Evolutionary conservation across 2,797 vertebrate species (phyloP).

Genomic region (Sciaenops ocellatus): DNA sequence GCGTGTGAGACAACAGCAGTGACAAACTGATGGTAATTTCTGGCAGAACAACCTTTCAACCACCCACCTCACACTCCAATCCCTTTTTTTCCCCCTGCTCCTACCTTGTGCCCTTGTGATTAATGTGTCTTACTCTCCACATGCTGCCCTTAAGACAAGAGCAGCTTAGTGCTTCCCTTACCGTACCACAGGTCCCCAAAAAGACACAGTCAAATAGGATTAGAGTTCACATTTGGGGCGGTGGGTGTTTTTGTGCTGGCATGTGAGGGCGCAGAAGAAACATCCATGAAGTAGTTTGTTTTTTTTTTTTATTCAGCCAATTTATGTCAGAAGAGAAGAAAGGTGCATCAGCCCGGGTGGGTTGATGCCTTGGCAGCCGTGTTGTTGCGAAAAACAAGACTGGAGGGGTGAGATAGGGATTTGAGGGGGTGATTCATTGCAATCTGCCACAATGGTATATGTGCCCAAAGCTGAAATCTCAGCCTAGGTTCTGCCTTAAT

Average conservation of each 20-base stretch:
- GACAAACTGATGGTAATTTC: slow-evolving; percentile 73
- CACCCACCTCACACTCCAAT: slow-evolving; percentile 72
- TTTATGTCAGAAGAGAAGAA: slow-evolving; percentile 75
- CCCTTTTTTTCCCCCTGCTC: slow-evolving; percentile 33
- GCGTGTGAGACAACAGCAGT: slow-evolving; percentile 57
- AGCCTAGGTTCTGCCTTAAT: slow-evolving; percentile 76
- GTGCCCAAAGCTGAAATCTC: slow-evolving; percentile 76
- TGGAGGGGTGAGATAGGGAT: slow-evolving; percentile 74
- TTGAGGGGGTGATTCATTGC: slow-evolving; percentile 81
- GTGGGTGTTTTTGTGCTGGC: slow-evolving; percentile 60
- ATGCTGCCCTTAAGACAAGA: slow-evolving; percentile 78
- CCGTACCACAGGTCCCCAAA: slow-evolving; percentile 68
- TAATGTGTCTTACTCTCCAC: slow-evolving; percentile 73
- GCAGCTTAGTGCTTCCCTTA: slow-evolving; percentile 70
- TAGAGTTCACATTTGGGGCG: slow-evolving; percentile 66
- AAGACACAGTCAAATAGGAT: slow-evolving; percentile 78
- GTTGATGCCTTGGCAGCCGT: slow-evolving; percentile 75
- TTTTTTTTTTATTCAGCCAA: slow-evolving; percentile 55
- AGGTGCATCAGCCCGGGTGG: slow-evolving; percentile 72
- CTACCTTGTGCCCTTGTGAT: slow-evolving; percentile 74
- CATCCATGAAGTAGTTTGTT: slow-evolving; percentile 69
- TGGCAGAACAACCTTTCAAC: slow-evolving; percentile 68
- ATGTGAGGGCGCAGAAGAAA: slow-evolving; percentile 58
- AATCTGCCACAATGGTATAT: slow-evolving; percentile 76
- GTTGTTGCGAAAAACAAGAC: slow-evolving; percentile 71